These are phyloP conservation scores for Emydocephalus ijimae DNA, from an alignment of 2,113 vertebrate genomes.

Conservation along the genomic window DNA sequence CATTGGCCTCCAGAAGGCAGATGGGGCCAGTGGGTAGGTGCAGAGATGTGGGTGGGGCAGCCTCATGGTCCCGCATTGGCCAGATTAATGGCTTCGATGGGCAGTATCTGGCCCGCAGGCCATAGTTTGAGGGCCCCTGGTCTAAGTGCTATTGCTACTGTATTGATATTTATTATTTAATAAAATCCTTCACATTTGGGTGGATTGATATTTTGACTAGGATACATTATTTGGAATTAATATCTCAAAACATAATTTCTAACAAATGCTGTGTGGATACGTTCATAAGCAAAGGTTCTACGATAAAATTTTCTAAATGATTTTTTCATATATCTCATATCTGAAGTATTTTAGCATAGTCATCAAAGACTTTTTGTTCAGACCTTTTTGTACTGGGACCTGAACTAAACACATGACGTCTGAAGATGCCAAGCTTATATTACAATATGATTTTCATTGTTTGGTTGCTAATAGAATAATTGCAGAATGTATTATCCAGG, in stretches of 20 bases:
- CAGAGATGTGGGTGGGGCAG: too few relatives aligned
- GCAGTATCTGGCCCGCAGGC: too few relatives aligned
- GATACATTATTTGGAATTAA: neutral
- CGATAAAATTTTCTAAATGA: neutral
- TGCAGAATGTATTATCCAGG: neutral
- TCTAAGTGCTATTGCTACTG: neutral
- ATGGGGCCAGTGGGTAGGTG: too few relatives aligned
- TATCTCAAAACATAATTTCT: neutral
- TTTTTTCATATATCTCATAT: neutral
- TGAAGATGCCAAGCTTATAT: neutral
- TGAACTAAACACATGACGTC: neutral
- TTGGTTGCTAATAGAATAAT: neutral
- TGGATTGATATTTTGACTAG: neutral
- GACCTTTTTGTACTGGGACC: neutral
- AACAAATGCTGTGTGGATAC: neutral
- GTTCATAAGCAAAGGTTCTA: neutral
- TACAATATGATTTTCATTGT: neutral
- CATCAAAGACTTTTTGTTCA: neutral
- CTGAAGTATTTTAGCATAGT: neutral
- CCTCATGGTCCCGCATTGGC: too few relatives aligned
- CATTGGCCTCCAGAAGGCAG: too few relatives aligned
- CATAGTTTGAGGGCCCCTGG: too few relatives aligned
- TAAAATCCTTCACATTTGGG: neutral
- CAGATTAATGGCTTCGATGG: too few relatives aligned
- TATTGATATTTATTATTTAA: neutral